Evolutionary conservation across 2,888 invertebrate species (phyloP).

Genomic region (Sturmia bella): DNA sequence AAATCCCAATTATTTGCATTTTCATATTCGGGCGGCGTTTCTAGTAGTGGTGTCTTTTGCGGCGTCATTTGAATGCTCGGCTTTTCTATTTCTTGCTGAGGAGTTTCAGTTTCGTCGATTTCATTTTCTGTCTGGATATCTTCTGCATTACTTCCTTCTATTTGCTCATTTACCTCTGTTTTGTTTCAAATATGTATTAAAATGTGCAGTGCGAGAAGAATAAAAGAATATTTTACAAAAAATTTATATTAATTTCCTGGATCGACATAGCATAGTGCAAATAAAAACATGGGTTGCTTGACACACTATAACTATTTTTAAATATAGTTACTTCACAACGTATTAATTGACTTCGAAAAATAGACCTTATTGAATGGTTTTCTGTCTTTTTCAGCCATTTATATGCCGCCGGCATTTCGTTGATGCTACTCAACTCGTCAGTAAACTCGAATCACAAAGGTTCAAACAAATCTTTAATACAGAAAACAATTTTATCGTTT

Average conservation of each 20-base stretch:
- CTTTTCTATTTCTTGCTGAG: constrained; percentile 35
- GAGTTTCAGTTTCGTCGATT: constrained; percentile 47
- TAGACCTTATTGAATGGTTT: too few relatives aligned
- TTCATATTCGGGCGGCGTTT: constrained; percentile 77
- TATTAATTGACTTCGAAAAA: too few relatives aligned
- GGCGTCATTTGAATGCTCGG: constrained; percentile 6
- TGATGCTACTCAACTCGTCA: too few relatives aligned
- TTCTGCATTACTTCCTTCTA: constrained; percentile 70
- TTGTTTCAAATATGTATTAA: constrained; percentile 6
- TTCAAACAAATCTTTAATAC: too few relatives aligned
- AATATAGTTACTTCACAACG: not conserved
- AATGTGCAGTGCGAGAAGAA: constrained; percentile 14
- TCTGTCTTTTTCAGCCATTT: too few relatives aligned
- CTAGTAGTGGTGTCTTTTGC: constrained; percentile 76
- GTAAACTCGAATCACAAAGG: too few relatives aligned
- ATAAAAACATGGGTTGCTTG: constrained; percentile 62
- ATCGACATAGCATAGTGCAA: constrained; percentile 39
- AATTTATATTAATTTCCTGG: constrained; percentile 50
- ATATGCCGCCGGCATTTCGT: too few relatives aligned
- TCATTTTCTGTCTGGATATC: constrained; percentile 43
- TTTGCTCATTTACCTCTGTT: constrained; percentile 66
- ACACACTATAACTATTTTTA: not conserved
- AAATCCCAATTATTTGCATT: constrained; percentile 75
- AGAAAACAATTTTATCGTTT: too few relatives aligned
- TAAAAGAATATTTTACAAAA: constrained; percentile 53